phyloP scores from a whole-genome alignment of 2,113 vertebrate genomes.

The Cygnus buccinator region DNA sequence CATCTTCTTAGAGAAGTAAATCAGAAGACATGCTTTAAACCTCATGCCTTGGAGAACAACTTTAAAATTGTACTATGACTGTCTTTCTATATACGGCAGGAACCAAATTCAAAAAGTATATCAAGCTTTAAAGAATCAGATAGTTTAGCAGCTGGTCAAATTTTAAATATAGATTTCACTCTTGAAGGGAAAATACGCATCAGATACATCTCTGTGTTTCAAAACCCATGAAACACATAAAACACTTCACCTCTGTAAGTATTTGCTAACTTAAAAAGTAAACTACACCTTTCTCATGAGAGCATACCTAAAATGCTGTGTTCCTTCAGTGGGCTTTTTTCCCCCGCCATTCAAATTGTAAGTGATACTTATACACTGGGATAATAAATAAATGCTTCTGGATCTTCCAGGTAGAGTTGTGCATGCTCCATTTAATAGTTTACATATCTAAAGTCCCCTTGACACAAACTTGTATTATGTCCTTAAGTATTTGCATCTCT shows the following conservation, averaged over 20 bases:
- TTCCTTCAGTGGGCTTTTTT: background rate
- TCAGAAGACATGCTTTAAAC: background rate
- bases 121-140: background rate
- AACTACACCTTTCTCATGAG: background rate
- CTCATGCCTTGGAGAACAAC: background rate
- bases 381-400: background rate
- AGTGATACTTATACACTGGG: background rate
- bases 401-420: background rate
- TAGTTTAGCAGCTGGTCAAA: background rate
- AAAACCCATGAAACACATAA: background rate
- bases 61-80: background rate
- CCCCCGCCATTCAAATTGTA: background rate
- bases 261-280: background rate
- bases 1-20: background rate
- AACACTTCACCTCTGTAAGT: background rate
- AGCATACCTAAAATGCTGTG: background rate
- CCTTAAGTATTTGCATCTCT: background rate
- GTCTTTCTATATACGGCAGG: background rate
- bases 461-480: background rate
- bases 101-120: background rate
- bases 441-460: background rate
- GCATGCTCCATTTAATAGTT: background rate
- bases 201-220: background rate
- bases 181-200: background rate
- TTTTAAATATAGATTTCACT: background rate